phyloP scores from a whole-genome alignment of 2,797 vertebrate genomes.

The Lutjanus argentimaculatus region DNA sequence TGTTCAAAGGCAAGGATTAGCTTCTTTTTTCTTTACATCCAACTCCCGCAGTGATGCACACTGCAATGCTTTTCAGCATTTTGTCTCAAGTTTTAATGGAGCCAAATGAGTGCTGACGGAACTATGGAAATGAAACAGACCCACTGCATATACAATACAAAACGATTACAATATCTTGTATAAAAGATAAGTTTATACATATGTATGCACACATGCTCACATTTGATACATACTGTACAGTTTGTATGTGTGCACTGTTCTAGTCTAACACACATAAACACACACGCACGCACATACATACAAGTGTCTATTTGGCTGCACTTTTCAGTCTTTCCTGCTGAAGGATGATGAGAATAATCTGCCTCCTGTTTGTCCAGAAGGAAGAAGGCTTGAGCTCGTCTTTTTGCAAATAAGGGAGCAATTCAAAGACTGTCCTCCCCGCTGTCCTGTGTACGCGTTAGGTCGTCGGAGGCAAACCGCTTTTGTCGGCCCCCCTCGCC shows the following conservation, averaged over 20 bases:
- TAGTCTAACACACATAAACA: constrained; percentile 82
- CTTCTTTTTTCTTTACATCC: constrained; percentile 64
- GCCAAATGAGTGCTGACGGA: constrained; percentile 56
- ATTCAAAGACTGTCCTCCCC: constrained; percentile 80
- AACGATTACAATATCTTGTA: constrained; percentile 88
- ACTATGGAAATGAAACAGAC: constrained; percentile 75
- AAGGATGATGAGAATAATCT: constrained; percentile 41
- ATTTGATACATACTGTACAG: constrained; percentile 86
- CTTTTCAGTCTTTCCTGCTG: constrained; percentile 70
- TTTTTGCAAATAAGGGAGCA: constrained; percentile 71
- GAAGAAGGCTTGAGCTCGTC: constrained; percentile 39
- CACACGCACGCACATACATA: constrained; percentile 52
- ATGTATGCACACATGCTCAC: constrained; percentile 86
- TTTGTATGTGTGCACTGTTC: constrained; percentile 82
- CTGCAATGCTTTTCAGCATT: constrained; percentile 48
- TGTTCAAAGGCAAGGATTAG: constrained; percentile 61
- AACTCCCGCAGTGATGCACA: constrained; percentile 40
- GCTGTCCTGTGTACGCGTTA: constrained; percentile 47
- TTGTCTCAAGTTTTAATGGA: constrained; percentile 47
- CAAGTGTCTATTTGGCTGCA: constrained; percentile 83
- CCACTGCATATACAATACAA: constrained; percentile 86
- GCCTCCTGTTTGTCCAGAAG: constrained; percentile 52
- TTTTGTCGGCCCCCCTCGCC: constrained; percentile 77
- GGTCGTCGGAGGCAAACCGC: constrained; percentile 77
- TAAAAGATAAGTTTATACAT: constrained; percentile 89